Percentiles rank a stretch among this genome's conserved stretches.
Evolutionary conservation across 2,113 vertebrate genomes (phyloP).

Genomic region (Hyaena hyaena): DNA sequence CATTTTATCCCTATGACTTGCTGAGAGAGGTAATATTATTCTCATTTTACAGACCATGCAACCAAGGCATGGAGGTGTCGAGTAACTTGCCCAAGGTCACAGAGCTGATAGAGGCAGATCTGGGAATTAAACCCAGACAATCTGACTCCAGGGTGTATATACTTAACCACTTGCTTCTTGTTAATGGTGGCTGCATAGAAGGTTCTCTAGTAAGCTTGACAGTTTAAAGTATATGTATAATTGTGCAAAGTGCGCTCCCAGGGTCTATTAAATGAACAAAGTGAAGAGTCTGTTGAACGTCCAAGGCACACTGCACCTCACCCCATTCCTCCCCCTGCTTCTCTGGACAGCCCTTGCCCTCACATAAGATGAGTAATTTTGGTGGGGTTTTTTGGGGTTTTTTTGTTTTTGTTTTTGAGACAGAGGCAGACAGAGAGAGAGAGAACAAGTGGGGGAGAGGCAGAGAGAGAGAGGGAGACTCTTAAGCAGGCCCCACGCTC

Average conservation of each 20-base stretch:
- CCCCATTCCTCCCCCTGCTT: background rate
- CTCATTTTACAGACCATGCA: background rate
- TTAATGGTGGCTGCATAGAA: background rate
- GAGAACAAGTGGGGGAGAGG: fast-evolving
- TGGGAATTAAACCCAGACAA: background rate
- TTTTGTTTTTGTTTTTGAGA: background rate
- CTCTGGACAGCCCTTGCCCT: background rate
- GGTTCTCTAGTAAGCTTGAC: background rate
- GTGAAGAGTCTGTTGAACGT: background rate
- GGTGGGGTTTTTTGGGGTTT: background rate
- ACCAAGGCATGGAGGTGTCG: background rate
- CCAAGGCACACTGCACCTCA: background rate
- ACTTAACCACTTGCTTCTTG: background rate
- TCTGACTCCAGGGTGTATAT: background rate
- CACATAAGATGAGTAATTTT: background rate
- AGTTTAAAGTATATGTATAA: background rate
- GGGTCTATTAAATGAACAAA: background rate
- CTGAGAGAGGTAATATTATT: background rate
- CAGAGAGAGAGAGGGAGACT: background rate
- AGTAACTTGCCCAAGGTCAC: background rate
- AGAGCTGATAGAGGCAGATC: background rate
- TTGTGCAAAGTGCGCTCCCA: background rate
- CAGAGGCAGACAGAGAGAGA: background rate
- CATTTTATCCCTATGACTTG: background rate
- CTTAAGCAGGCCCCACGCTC: background rate